Base-by-base conservation (phyloP, 2,113 vertebrate species). In the Struthidea cinerea region DNA sequence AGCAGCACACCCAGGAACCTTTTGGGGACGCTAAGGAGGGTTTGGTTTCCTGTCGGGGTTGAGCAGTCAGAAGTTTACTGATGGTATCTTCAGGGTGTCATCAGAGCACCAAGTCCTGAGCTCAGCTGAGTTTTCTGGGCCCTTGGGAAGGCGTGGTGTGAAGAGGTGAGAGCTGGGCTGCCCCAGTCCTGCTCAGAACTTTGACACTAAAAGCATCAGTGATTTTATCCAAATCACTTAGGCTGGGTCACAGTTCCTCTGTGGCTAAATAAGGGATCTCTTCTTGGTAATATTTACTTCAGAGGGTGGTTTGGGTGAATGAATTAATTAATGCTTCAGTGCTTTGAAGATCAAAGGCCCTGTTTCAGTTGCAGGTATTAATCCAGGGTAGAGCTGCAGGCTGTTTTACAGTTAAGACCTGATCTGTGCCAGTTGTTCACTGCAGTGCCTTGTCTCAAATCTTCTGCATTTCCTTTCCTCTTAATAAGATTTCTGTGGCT, bases 341-440 rank as follows among this genome's bases (percentile, higher is more conserved):
- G 41, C 93, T 95, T 96, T 97, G 93, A 95, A 95, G 88, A 91
- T 93, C 91, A 91, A 94, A 95, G 84, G 44, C 46, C 33, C 26
- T 70, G 2, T 71, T 65, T 88, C 35, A 85, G 85, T 64, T 94
- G 52, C 91, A 82, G 55, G 71, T 93, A 55, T 94, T 84, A 89
- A 83, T 59, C 56, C 81, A 84, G 55, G 24, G 18, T 7, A 71
- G 84, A 65, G 79, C 92, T 95, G 87, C 49, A 84, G 86, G 74
- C 83, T 71, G 41, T 64, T 94, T 56, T 59, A 37, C 92, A 87
- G 22, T 75, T 26, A 33, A 84, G 91, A 84, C 11, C 77, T 84
- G 70, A 90, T 96, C 92, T 85, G 80, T 96, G 90, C 85, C 77
- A 82, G 56, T 78, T 94, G 63, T 94, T 96, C 87, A 53, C 75